phyloP scores from a whole-genome alignment of 1,140 invertebrate species.

The Bicyclus anynana region DNA sequence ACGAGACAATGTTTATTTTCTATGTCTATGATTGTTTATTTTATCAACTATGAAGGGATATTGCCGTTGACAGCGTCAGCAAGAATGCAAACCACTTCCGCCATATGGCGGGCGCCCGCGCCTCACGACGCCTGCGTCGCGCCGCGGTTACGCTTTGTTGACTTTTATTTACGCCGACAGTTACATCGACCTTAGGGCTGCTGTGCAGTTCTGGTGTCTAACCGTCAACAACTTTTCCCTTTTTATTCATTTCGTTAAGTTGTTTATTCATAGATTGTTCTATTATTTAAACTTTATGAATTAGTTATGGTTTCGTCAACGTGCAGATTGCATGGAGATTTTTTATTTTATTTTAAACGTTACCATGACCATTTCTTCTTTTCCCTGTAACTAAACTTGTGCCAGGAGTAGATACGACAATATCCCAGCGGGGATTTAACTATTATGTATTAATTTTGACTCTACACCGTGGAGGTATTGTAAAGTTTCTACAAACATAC shows the following conservation, averaged over 20 bases:
- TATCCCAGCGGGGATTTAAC: too few species aligned
- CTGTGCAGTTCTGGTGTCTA: neutral
- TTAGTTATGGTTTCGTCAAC: too few species aligned
- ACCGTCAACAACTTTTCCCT: neutral
- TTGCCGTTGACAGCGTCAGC: constrained; percentile 4
- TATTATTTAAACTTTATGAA: too few species aligned
- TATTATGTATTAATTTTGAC: too few species aligned
- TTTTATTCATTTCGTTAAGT: neutral
- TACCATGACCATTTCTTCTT: too few species aligned
- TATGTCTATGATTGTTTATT: neutral
- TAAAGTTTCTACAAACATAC: too few species aligned
- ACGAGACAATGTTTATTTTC: constrained; percentile 1
- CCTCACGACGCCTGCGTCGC: constrained; percentile 1
- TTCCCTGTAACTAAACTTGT: too few species aligned
- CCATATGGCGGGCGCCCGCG: constrained; percentile 49
- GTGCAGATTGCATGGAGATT: too few species aligned
- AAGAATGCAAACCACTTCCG: constrained; percentile 46
- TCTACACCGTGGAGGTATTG: too few species aligned
- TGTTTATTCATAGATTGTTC: too few species aligned
- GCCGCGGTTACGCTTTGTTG: constrained; percentile 3
- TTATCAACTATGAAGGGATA: neutral
- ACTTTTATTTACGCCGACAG: constrained; percentile 7
- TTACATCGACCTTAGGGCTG: neutral
- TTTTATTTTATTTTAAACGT: too few species aligned
- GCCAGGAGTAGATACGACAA: too few species aligned